Evolutionary conservation across 2,888 invertebrate genomes (phyloP).

Genomic region (Trachelus iudaicus): DNA sequence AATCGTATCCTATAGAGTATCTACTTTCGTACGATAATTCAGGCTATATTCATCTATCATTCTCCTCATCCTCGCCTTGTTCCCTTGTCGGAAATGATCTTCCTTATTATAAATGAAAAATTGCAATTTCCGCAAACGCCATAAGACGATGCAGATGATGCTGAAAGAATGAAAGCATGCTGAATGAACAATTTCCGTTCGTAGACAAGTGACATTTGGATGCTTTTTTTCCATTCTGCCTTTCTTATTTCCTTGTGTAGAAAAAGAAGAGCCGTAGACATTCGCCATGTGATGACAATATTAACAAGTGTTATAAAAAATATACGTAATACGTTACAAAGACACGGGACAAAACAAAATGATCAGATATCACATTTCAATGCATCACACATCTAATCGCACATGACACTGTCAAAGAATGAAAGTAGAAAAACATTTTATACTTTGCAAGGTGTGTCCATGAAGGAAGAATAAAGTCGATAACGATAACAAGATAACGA

Average conservation of each 20-base stretch:
- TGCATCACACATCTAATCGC: background rate
- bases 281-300: background rate
- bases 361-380: background rate
- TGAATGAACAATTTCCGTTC: background rate
- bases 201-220: background rate
- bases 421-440: background rate
- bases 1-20: background rate
- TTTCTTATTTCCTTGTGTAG: background rate
- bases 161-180: background rate
- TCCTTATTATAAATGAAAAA: background rate
- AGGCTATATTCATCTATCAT: background rate
- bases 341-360: background rate
- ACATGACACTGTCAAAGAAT: background rate
- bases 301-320: background rate
- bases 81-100: background rate
- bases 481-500: background rate
- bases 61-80: background rate
- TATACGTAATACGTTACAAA: background rate
- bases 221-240: background rate
- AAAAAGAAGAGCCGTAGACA: background rate
- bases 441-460: background rate
- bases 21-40: background rate
- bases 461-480: background rate
- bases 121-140: background rate
- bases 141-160: background rate